Percentiles rank a stretch among this genome's conserved stretches.
Conservation (phyloP, 2,888 invertebrate species). For the Drosophila paranaensis region DNA sequence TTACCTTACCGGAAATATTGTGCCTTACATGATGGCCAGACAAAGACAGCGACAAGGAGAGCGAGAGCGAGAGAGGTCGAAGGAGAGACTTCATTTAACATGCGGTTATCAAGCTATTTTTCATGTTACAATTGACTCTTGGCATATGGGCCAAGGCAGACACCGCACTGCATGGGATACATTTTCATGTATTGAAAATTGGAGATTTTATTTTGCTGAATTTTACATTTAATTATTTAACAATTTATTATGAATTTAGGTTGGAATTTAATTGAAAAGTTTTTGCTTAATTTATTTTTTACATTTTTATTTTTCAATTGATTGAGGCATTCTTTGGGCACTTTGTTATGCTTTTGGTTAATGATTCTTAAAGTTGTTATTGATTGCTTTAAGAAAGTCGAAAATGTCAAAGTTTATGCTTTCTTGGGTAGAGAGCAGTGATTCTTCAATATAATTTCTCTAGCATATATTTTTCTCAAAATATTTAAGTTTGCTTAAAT, state of each 20-base stretch:
- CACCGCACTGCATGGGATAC: neutral
- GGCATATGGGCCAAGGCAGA: conserved; percentile 34
- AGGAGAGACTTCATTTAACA: conserved; percentile 54
- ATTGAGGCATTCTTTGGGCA: too few species aligned
- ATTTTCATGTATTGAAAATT: conserved; percentile 18
- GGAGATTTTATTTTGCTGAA: neutral
- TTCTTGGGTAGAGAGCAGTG: too few species aligned
- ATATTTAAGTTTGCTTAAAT: too few species aligned
- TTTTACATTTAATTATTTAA: conserved; percentile 10
- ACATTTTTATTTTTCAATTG: too few species aligned
- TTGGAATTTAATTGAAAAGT: too few species aligned
- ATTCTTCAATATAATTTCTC: too few species aligned
- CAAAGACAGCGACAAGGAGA: neutral
- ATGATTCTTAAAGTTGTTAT: too few species aligned
- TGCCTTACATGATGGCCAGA: conserved; percentile 50
- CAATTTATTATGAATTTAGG: conserved; percentile 15
- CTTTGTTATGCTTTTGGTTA: too few species aligned
- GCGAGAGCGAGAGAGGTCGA: neutral
- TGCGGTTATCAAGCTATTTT: conserved; percentile 76
- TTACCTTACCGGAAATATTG: conserved; percentile 79
- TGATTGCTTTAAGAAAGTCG: too few species aligned
- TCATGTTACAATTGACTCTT: conserved; percentile 73
- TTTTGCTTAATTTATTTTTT: too few species aligned
- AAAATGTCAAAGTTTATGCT: too few species aligned
- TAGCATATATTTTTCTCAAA: too few species aligned